Evolutionary conservation across 2,113 vertebrate species (phyloP).

Genomic region (Neodontobutis hainanensis): DNA sequence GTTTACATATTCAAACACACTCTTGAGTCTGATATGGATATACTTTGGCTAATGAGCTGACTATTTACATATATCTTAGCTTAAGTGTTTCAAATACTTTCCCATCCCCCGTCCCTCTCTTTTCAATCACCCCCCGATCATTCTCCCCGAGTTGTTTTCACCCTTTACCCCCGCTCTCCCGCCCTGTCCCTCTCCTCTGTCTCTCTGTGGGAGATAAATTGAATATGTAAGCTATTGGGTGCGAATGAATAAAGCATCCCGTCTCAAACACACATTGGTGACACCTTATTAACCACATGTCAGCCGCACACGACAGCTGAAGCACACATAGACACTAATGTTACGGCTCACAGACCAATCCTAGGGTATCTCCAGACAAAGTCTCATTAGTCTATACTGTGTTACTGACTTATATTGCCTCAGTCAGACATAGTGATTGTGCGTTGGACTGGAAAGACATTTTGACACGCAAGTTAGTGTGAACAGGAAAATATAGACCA

Average conservation of each 20-base stretch:
- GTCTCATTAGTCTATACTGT: slow-evolving; percentile 58
- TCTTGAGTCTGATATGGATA: slow-evolving; percentile 68
- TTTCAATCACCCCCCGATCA: slow-evolving; percentile 51
- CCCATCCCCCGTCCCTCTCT: background rate
- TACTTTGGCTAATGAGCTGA: slow-evolving; percentile 69
- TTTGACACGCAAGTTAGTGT: slow-evolving; percentile 33
- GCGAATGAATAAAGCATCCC: slow-evolving; percentile 77
- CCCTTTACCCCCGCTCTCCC: slow-evolving; percentile 16
- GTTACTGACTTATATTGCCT: slow-evolving; percentile 35
- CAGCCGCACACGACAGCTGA: slow-evolving; percentile 73
- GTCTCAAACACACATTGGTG: slow-evolving; percentile 75
- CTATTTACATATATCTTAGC: slow-evolving; percentile 69
- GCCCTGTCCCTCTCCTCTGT: slow-evolving; percentile 11
- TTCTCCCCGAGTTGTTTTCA: slow-evolving; percentile 40
- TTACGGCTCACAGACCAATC: background rate
- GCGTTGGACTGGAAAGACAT: slow-evolving; percentile 39
- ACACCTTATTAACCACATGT: slow-evolving; percentile 80
- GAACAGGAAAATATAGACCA: background rate
- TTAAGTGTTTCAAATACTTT: slow-evolving; percentile 11
- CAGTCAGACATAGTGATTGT: slow-evolving; percentile 31
- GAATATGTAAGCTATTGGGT: slow-evolving; percentile 73
- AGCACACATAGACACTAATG: slow-evolving; percentile 37
- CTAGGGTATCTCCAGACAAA: slow-evolving; percentile 13
- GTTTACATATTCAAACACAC: slow-evolving; percentile 75
- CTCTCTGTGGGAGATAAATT: slow-evolving; percentile 67